Percentiles rank a stretch among this genome's conserved stretches.
phyloP scores from a whole-genome alignment of 2,797 vertebrate species.

The Characodon lateralis region DNA sequence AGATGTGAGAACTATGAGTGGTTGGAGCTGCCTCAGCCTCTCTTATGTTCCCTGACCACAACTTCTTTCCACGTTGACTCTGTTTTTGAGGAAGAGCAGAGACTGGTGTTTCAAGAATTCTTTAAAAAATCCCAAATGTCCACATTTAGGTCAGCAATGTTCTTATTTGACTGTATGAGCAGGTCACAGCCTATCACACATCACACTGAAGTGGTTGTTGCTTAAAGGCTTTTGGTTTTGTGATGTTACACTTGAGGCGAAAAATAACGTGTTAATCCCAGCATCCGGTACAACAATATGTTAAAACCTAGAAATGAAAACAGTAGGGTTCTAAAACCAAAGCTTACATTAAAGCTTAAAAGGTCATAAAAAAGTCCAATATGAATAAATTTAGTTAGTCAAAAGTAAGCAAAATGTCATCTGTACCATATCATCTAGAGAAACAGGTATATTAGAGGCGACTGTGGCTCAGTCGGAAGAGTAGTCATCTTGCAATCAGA shows the following conservation, averaged over 20 bases:
- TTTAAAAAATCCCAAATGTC: background rate
- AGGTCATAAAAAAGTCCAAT: background rate
- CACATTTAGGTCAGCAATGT: background rate
- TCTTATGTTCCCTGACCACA: background rate
- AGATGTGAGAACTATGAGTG: background rate
- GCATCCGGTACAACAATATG: background rate
- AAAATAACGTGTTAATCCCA: background rate
- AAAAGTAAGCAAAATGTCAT: too few relatives aligned
- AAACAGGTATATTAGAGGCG: too few relatives aligned
- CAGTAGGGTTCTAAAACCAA: background rate
- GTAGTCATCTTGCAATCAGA: too few relatives aligned
- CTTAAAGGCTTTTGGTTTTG: background rate
- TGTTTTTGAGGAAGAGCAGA: background rate
- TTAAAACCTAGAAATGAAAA: background rate
- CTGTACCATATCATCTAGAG: too few relatives aligned
- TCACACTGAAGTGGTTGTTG: background rate
- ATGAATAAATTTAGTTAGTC: background rate
- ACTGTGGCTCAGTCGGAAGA: too few relatives aligned
- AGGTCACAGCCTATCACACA: background rate
- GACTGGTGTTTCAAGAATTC: too few relatives aligned
- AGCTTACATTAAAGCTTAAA: background rate
- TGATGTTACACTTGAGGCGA: background rate
- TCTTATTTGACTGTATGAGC: background rate
- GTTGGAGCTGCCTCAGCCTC: background rate
- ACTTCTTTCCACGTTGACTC: background rate